Evolutionary conservation across 1,140 invertebrate genomes (phyloP).

Genomic region (Chelonus insularis): DNA sequence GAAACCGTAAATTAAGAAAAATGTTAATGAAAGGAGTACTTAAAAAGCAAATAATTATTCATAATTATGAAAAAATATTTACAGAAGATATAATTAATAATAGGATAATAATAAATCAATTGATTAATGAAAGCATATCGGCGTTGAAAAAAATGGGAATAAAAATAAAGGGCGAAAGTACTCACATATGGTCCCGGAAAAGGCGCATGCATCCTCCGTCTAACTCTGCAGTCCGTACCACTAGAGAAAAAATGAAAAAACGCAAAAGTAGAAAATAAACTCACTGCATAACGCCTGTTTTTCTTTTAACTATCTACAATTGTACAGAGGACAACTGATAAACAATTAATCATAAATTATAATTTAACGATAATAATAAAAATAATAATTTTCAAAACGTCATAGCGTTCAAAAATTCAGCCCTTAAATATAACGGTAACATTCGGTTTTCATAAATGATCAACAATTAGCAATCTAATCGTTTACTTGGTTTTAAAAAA

Average conservation of each 20-base stretch:
- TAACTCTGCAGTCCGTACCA: constrained; percentile 63
- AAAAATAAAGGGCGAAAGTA: constrained; percentile 51
- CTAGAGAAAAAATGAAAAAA: constrained; percentile 52
- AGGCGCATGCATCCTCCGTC: constrained; percentile 62
- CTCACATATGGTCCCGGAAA: constrained; percentile 60
- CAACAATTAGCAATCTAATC: neutral
- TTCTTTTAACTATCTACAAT: constrained; percentile 2
- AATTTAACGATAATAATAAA: neutral
- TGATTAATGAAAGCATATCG: constrained; percentile 4
- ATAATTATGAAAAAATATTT: too few species aligned
- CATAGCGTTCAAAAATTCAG: constrained; percentile 2
- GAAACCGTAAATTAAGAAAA: neutral
- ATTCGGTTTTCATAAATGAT: too few species aligned
- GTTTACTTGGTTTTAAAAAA: constrained; percentile 4
- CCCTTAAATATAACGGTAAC: too few species aligned
- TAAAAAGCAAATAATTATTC: too few species aligned
- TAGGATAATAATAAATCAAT: neutral
- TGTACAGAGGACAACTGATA: too few species aligned
- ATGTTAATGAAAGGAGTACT: too few species aligned
- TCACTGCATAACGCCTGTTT: constrained; percentile 38
- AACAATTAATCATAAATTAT: neutral
- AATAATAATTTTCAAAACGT: constrained; percentile 12
- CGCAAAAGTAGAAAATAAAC: constrained; percentile 45
- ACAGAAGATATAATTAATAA: too few species aligned
- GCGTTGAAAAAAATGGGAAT: constrained; percentile 21